Evolutionary conservation across 2,888 invertebrate species (phyloP).

Genomic region (Ptilodon capucinus): DNA sequence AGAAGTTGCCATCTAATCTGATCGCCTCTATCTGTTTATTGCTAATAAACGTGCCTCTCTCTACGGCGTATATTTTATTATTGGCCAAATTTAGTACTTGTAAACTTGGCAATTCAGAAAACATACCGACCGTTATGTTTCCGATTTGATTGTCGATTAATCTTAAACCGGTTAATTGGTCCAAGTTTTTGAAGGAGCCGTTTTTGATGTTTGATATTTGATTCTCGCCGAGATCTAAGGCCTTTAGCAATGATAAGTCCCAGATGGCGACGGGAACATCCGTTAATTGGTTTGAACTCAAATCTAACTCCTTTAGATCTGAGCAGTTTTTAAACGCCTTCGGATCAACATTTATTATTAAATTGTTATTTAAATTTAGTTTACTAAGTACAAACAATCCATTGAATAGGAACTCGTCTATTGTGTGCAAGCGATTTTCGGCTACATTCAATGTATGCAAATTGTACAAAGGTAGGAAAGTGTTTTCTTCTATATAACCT

Average conservation of each 20-base stretch:
- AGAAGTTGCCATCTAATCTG: conserved; percentile 92
- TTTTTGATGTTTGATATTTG: conserved; percentile 92
- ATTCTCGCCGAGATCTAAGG: conserved; percentile 96
- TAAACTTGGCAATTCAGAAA: conserved; percentile 91
- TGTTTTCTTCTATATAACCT: conserved; percentile 92
- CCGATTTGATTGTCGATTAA: conserved; percentile 95
- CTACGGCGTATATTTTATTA: conserved; percentile 93
- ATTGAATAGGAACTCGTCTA: conserved; percentile 91
- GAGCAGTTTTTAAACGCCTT: conserved; percentile 94
- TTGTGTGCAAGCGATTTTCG: conserved; percentile 91
- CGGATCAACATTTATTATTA: conserved; percentile 88
- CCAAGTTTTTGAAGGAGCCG: conserved; percentile 92
- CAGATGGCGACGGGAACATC: conserved; percentile 91
- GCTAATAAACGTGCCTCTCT: conserved; percentile 91
- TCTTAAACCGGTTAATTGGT: conserved; percentile 92
- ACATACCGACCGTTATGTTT: conserved; percentile 91
- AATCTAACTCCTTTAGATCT: conserved; percentile 92
- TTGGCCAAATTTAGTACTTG: conserved; percentile 94
- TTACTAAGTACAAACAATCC: conserved; percentile 92
- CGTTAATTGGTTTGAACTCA: conserved; percentile 92
- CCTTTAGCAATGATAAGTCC: conserved; percentile 91
- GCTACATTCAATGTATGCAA: conserved; percentile 94
- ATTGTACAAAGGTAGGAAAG: conserved; percentile 94
- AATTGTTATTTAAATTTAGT: conserved; percentile 92
- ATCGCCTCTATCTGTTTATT: conserved; percentile 93